Conservation (phyloP, 1,140 invertebrate genomes). For the Penaeus vannamei region DNA sequence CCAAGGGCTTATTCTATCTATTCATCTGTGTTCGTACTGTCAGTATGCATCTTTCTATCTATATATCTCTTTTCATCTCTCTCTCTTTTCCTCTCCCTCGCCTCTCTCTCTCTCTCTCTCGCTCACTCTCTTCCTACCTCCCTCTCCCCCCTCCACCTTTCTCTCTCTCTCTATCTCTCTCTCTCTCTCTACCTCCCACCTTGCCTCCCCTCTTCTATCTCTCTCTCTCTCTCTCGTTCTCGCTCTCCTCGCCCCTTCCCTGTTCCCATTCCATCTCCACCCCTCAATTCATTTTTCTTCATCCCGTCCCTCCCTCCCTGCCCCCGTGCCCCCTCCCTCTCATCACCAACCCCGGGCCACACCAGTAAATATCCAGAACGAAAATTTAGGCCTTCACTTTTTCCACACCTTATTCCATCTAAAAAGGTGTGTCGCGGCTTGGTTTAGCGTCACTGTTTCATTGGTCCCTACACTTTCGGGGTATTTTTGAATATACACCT, state of each 20-base stretch:
- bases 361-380: no score
- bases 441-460: no score
- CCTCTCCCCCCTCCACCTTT: not conserved
- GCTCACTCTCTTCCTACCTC: not conserved
- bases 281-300: not conserved
- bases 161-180: not conserved
- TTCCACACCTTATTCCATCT: no score
- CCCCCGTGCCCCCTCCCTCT: no score
- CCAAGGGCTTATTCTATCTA: no score
- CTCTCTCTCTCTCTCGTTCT: slow-evolving; percentile 21
- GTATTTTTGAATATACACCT: no score
- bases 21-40: not conserved
- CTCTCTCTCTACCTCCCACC: not conserved
- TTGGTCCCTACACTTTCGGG: no score
- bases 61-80: not conserved
- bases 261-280: not conserved
- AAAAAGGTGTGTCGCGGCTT: no score
- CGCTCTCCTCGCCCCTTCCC: not conserved
- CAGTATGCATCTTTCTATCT: not conserved
- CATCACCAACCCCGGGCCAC: no score
- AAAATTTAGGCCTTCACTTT: no score
- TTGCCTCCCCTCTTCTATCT: not conserved
- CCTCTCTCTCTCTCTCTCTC: not conserved
- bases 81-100: not conserved
- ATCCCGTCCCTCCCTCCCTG: no score